phyloP scores from a whole-genome alignment of 2,797 vertebrate species.

The Pseudomugil gertrudae region DNA sequence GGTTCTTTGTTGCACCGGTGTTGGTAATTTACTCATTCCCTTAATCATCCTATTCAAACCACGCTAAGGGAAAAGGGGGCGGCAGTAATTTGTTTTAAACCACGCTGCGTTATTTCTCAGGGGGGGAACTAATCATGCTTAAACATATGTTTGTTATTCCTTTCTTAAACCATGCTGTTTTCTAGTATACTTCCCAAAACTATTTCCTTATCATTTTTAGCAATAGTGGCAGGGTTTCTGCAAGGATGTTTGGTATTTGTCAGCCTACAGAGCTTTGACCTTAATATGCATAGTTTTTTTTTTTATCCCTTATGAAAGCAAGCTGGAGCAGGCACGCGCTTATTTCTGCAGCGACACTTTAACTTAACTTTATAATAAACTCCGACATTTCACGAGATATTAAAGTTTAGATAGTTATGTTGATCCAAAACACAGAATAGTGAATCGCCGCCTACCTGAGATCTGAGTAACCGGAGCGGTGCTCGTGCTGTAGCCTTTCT shows the following conservation, averaged over 20 bases:
- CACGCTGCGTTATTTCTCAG: constrained; percentile 43
- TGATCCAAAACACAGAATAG: background rate
- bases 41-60: constrained; percentile 76
- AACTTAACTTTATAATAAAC: background rate
- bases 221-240: background rate
- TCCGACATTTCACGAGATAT: background rate
- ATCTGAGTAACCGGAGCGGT: constrained; percentile 86
- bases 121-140: constrained; percentile 29
- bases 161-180: constrained; percentile 18
- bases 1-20: constrained; percentile 81
- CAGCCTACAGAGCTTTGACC: constrained; percentile 15
- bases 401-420: background rate
- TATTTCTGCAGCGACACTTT: background rate
- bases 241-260: background rate
- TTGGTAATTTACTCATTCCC: constrained; percentile 78
- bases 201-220: background rate
- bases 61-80: constrained; percentile 44
- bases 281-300: constrained; percentile 12
- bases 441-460: constrained; percentile 85
- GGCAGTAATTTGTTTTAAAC: constrained; percentile 66
- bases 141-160: background rate
- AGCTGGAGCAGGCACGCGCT: constrained; percentile 16
- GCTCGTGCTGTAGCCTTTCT: constrained; percentile 86
- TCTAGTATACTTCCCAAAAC: constrained; percentile 18
- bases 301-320: constrained; percentile 18